Evolutionary conservation across 2,888 invertebrate genomes (phyloP).

Genomic region (Athetis lepigone): DNA sequence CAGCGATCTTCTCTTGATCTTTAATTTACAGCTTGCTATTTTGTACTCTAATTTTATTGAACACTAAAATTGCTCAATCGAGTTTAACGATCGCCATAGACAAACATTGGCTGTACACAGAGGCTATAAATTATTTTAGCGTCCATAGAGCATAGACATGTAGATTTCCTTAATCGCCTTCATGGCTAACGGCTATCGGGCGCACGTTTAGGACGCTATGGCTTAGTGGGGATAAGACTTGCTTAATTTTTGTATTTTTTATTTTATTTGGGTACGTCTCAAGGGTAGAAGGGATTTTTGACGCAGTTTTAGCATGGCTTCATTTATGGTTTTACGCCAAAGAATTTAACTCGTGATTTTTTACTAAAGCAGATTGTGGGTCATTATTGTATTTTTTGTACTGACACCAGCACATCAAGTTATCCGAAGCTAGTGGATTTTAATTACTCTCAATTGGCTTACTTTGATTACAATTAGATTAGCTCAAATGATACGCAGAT

Average conservation of each 20-base stretch:
- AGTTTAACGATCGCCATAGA: slow-evolving; percentile 50
- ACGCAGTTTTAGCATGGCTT: no score
- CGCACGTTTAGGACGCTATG: slow-evolving; percentile 54
- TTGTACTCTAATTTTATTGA: slow-evolving; percentile 37
- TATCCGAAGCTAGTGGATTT: no score
- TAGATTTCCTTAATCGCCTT: slow-evolving; percentile 68
- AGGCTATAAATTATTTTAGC: slow-evolving; percentile 57
- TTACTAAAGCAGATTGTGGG: no score
- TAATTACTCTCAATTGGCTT: no score
- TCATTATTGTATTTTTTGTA: no score
- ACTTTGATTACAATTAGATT: no score
- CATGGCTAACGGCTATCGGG: slow-evolving; percentile 61
- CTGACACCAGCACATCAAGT: no score
- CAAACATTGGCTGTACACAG: slow-evolving; percentile 55
- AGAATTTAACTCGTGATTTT: no score
- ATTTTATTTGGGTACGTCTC: no score
- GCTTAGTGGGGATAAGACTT: slow-evolving; percentile 48
- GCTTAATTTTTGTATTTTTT: neutral
- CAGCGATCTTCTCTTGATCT: neutral
- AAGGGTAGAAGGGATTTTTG: no score
- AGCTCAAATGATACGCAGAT: no score
- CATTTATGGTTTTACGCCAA: no score
- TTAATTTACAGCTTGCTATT: slow-evolving; percentile 11
- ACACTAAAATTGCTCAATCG: slow-evolving; percentile 47
- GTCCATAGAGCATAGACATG: slow-evolving; percentile 60